A percentile compares a stretch with the other conserved stretches of the same genome.
These are phyloP conservation scores for Belonocnema kinseyi DNA, from an alignment of 1,140 invertebrate species.

Conservation along the genomic window DNA sequence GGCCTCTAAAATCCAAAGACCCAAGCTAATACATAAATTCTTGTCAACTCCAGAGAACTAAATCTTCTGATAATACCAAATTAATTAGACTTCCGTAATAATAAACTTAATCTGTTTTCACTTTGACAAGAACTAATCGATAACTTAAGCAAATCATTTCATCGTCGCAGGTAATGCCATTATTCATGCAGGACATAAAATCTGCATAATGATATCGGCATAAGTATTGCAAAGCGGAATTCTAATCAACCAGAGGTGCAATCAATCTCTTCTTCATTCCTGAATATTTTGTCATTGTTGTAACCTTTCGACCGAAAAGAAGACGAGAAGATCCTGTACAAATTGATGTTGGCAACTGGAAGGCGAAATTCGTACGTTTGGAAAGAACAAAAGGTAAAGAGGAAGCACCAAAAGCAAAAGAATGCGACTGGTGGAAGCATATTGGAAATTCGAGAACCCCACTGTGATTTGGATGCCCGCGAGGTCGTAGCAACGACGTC, in stretches of 20 bases:
- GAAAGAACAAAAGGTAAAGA: conserved; percentile 4
- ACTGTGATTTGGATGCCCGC: conserved; percentile 22
- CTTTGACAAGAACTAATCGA: conserved; percentile 18
- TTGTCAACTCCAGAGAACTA: too few relatives aligned
- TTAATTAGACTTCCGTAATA: conserved; percentile 12
- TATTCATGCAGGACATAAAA: not conserved
- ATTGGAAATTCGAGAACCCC: conserved; percentile 30
- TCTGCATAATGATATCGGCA: conserved; percentile 22
- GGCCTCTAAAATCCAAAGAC: too few relatives aligned
- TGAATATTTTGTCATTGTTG: not conserved
- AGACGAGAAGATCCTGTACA: not conserved
- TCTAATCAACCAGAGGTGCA: not conserved
- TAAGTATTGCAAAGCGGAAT: not conserved
- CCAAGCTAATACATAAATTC: too few relatives aligned
- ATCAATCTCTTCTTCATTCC: not conserved
- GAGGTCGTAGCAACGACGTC: conserved; percentile 46
- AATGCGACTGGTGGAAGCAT: conserved; percentile 3
- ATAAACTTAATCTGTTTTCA: conserved; percentile 1
- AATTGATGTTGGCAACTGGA: not conserved
- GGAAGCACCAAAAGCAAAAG: not conserved
- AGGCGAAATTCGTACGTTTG: not conserved
- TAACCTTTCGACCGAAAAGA: not conserved
- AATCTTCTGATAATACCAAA: not conserved
- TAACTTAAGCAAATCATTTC: conserved; percentile 17
- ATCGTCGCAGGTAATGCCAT: conserved; percentile 1